Conservation (phyloP, 1,140 invertebrate genomes). For the Drosophila pachea region DNA sequence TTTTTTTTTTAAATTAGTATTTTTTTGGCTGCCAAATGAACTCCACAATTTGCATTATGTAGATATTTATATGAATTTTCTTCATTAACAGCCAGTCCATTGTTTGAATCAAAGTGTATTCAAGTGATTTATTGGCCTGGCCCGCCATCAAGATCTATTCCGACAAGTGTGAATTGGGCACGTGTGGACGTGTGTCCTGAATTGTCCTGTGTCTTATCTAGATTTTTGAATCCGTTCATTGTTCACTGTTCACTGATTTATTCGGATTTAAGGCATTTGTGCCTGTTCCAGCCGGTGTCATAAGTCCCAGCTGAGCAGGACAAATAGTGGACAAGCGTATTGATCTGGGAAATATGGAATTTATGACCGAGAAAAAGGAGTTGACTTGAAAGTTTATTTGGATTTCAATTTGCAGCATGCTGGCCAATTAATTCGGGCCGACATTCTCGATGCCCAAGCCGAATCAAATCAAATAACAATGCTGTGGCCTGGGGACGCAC, state of each 20-base stretch:
- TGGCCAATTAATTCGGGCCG: slow-evolving; percentile 31
- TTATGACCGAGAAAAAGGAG: slow-evolving; percentile 6
- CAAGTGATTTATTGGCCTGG: slow-evolving; percentile 22
- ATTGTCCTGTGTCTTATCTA: slow-evolving; percentile 14
- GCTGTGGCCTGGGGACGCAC: too few species aligned
- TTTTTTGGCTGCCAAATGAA: too few species aligned
- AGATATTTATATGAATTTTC: too few species aligned
- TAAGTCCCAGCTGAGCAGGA: slow-evolving; percentile 3
- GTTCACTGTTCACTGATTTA: slow-evolving; percentile 13
- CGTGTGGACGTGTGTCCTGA: background rate
- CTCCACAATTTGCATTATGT: too few species aligned
- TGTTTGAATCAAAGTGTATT: slow-evolving; percentile 10
- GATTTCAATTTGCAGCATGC: slow-evolving; percentile 22
- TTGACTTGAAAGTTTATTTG: slow-evolving; percentile 24
- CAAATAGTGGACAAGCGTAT: background rate
- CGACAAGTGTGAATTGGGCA: background rate
- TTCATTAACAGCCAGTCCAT: too few species aligned
- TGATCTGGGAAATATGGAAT: background rate
- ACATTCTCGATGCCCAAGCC: background rate
- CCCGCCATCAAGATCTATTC: background rate
- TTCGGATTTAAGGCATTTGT: slow-evolving; percentile 1
- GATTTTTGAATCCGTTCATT: slow-evolving; percentile 11
- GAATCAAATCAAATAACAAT: slow-evolving; percentile 27
- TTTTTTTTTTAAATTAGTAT: too few species aligned
- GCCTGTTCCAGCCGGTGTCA: slow-evolving; percentile 1